Percentiles rank a stretch among this genome's conserved stretches.
These are phyloP conservation scores for Drosophila mulleri DNA, from an alignment of 2,888 invertebrate genomes.

Conservation along the genomic window DNA sequence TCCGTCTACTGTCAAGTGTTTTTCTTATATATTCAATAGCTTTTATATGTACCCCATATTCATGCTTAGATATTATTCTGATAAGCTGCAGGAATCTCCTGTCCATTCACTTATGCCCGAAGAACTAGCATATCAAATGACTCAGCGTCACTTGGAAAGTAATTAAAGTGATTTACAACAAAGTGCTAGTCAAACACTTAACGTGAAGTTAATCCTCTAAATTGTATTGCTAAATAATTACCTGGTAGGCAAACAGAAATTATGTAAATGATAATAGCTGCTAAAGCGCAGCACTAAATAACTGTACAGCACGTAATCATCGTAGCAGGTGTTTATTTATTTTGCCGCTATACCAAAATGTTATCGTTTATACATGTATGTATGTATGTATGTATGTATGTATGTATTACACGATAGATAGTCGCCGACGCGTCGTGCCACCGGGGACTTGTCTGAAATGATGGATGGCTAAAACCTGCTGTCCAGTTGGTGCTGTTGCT, in stretches of 20 bases:
- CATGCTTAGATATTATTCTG: too few relatives aligned
- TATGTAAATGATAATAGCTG: slow-evolving; percentile 6
- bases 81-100: neutral
- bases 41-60: neutral
- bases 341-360: slow-evolving; percentile 1
- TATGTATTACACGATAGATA: slow-evolving; percentile 3
- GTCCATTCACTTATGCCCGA: neutral
- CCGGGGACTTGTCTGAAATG: slow-evolving; percentile 25
- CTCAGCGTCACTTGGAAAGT: neutral
- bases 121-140: neutral
- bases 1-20: neutral
- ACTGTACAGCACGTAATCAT: neutral
- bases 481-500: slow-evolving; percentile 4
- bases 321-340: slow-evolving; percentile 9
- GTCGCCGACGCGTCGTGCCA: neutral
- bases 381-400: too few relatives aligned
- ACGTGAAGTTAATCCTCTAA: slow-evolving; percentile 1
- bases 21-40: neutral
- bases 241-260: neutral
- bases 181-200: neutral
- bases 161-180: neutral
- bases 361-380: neutral
- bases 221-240: slow-evolving; percentile 1
- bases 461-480: slow-evolving; percentile 29
- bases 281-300: neutral